Evolutionary conservation across 2,888 invertebrate species (phyloP).

Genomic region (Dryadula phaetusa): DNA sequence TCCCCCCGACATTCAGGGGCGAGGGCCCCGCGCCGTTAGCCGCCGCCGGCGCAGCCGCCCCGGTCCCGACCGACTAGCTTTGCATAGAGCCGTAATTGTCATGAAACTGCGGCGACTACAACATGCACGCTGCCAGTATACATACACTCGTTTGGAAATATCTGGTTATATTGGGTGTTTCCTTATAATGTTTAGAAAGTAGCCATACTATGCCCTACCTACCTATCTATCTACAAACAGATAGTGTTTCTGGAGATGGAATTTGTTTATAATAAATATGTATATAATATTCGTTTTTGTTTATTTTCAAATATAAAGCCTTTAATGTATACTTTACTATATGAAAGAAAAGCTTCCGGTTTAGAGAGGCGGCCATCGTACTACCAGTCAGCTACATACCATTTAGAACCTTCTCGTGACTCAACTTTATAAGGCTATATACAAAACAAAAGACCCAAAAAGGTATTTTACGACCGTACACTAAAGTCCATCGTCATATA

Average conservation of each 20-base stretch:
- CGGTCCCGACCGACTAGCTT: constrained; percentile 21
- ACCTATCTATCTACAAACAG: neutral
- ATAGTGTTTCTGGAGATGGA: too few relatives aligned
- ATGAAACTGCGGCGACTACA: neutral
- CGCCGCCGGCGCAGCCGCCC: constrained; percentile 40
- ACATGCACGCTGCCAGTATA: neutral
- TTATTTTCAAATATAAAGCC: neutral
- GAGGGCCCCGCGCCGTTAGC: constrained; percentile 39
- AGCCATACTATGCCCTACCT: neutral
- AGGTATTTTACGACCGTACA: constrained; percentile 3
- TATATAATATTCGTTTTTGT: neutral
- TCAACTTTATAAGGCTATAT: constrained; percentile 43
- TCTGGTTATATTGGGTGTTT: neutral
- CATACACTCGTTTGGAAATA: neutral
- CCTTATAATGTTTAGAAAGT: constrained; percentile 3
- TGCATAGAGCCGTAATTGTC: constrained; percentile 6
- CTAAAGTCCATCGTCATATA: constrained; percentile 27
- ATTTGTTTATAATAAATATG: neutral
- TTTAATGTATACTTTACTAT: neutral
- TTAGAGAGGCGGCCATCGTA: constrained; percentile 10
- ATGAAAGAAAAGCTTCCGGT: neutral
- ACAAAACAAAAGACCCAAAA: constrained; percentile 37
- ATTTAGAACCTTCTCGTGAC: constrained; percentile 44
- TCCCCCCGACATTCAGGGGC: constrained; percentile 19
- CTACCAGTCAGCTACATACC: constrained; percentile 31